These are phyloP conservation scores for Labeo calbasu DNA, from an alignment of 2,797 vertebrate species.

Conservation along the genomic window DNA sequence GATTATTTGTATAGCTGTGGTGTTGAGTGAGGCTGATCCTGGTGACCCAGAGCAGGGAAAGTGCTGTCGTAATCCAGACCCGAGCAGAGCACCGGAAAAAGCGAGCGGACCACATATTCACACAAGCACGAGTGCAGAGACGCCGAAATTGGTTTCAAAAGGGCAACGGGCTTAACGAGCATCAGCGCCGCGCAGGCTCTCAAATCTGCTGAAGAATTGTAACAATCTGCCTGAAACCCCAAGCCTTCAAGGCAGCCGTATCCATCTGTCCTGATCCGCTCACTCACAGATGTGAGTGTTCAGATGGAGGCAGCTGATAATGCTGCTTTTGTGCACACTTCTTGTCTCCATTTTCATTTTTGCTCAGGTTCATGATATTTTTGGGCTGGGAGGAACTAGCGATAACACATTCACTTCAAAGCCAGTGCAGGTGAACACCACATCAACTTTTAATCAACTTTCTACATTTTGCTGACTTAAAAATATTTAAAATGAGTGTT, in stretches of 20 bases:
- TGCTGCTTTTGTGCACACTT: conserved; percentile 9
- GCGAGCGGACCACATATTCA: conserved; percentile 10
- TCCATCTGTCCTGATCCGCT: conserved; percentile 21
- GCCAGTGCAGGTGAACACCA: neutral
- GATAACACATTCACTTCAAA: neutral
- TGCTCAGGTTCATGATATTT: neutral
- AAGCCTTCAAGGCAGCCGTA: neutral
- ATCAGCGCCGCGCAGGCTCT: conserved; percentile 13
- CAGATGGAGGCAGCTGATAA: conserved; percentile 34
- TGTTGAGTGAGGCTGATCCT: conserved; percentile 37
- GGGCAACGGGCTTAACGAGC: conserved; percentile 36
- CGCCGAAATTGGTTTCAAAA: conserved; percentile 39
- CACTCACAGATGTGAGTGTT: conserved; percentile 27
- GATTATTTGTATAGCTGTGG: conserved; percentile 28
- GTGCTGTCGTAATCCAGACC: conserved; percentile 25
- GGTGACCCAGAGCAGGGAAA: conserved; percentile 24
- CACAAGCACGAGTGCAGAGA: conserved; percentile 2
- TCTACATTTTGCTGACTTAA: neutral
- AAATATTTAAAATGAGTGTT: neutral
- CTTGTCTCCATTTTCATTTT: neutral
- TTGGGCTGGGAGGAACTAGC: neutral
- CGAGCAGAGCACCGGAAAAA: neutral
- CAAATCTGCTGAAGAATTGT: conserved; percentile 29
- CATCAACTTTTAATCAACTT: neutral
- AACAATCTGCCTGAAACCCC: conserved; percentile 39